A percentile compares a stretch with the other conserved stretches of the same genome.
phyloP scores from a whole-genome alignment of 2,797 vertebrate species.

The Chrysocyon brachyurus region DNA sequence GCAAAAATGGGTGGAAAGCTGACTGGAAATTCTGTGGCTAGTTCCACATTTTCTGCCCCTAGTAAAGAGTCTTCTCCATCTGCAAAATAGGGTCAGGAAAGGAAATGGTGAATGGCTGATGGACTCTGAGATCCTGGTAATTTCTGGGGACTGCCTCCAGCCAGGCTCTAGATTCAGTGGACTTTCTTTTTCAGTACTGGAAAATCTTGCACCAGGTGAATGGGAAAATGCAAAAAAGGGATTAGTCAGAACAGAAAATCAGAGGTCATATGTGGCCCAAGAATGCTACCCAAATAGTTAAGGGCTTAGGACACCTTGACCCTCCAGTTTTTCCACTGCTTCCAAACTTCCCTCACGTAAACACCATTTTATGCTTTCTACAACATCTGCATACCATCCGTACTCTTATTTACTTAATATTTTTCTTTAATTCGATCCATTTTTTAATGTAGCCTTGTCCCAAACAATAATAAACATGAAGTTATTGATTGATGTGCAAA shows the following conservation, averaged over 20 bases:
- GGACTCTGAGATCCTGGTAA: background rate
- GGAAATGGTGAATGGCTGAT: rapidly evolving
- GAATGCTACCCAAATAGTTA: background rate
- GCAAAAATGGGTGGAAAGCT: background rate
- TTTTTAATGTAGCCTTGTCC: slow-evolving; percentile 71
- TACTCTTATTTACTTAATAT: slow-evolving; percentile 69
- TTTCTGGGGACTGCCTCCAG: background rate
- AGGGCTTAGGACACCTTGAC: background rate
- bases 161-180: background rate
- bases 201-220: background rate
- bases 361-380: slow-evolving; percentile 3
- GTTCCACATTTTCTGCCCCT: background rate
- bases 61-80: background rate
- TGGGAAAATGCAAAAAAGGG: background rate
- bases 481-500: slow-evolving; percentile 76
- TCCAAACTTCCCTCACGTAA: background rate
- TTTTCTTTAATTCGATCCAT: slow-evolving; percentile 66
- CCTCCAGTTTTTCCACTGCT: background rate
- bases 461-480: slow-evolving; percentile 77
- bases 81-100: background rate
- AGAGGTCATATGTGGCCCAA: background rate
- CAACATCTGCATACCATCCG: slow-evolving; percentile 71
- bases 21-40: background rate
- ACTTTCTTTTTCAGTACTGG: background rate
- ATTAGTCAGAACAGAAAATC: slow-evolving; percentile 19